A percentile compares a stretch with the other conserved stretches of the same genome.
These are phyloP conservation scores for Noctuana brunneofusca DNA, from an alignment of 2,888 invertebrate species.

Conservation along the genomic window DNA sequence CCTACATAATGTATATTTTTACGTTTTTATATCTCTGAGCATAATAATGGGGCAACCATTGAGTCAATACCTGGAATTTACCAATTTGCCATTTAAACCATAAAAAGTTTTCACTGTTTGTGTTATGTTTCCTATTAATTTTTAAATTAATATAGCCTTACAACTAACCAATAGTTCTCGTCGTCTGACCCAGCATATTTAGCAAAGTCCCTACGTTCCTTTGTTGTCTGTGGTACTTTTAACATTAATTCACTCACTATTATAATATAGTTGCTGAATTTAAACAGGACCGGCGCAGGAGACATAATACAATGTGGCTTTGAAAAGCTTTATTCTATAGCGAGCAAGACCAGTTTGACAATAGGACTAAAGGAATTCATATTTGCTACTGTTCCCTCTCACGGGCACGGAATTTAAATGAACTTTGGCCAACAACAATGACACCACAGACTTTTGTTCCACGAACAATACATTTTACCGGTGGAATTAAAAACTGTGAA, in stretches of 20 bases:
- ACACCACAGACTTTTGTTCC: constrained; percentile 79
- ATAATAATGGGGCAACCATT: no score
- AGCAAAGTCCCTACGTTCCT: constrained; percentile 8
- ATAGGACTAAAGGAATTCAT: constrained; percentile 79
- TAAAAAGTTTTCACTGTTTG: not conserved
- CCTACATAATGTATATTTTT: constrained; percentile 54
- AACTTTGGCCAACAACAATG: constrained; percentile 81
- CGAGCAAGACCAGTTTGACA: constrained; percentile 74
- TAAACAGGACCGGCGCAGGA: constrained; percentile 23
- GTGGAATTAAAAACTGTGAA: constrained; percentile 80
- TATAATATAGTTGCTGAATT: constrained; percentile 29
- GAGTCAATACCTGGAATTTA: no score
- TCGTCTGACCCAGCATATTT: constrained; percentile 10
- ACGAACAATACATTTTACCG: constrained; percentile 80
- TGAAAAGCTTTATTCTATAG: constrained; percentile 69
- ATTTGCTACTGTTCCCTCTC: constrained; percentile 80
- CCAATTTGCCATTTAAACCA: not conserved
- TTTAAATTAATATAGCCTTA: not conserved
- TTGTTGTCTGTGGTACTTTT: constrained; percentile 17
- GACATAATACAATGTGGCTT: constrained; percentile 59
- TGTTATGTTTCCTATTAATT: not conserved
- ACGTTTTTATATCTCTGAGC: no score
- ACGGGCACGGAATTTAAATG: constrained; percentile 79
- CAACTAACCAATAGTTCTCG: not conserved
- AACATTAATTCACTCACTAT: constrained; percentile 21